phyloP scores from a whole-genome alignment of 2,888 invertebrate species.

The Cataglyphis albicans region DNA sequence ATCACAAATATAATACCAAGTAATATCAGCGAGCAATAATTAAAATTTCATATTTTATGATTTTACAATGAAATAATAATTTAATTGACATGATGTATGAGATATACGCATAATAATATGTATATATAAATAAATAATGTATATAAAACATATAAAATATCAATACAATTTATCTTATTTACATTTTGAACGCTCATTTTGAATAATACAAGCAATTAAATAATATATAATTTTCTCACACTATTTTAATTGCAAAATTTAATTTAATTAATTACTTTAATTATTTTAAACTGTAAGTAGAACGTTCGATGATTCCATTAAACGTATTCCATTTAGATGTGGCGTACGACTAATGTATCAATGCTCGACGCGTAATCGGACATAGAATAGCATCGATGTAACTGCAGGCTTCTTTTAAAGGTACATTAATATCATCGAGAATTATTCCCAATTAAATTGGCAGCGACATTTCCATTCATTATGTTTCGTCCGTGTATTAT shows the following conservation, averaged over 20 bases:
- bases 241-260: neutral
- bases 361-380: neutral
- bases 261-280: neutral
- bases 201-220: neutral
- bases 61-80: slow-evolving; percentile 4
- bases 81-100: neutral
- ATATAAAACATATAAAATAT: neutral
- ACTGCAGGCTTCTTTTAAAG: slow-evolving; percentile 1
- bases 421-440: slow-evolving; percentile 22
- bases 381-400: neutral
- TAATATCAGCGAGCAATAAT: neutral
- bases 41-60: neutral
- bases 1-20: neutral
- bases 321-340: neutral
- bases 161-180: neutral
- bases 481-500: slow-evolving; percentile 6
- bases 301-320: neutral
- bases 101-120: neutral
- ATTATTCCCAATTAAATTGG: slow-evolving; percentile 8
- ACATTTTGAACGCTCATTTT: neutral
- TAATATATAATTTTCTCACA: slow-evolving; percentile 5
- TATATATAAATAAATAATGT: neutral
- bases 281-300: neutral
- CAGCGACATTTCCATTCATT: neutral
- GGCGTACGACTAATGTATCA: neutral